These are phyloP conservation scores for Spheniscus mendiculus DNA, from an alignment of 2,113 vertebrate genomes.

Conservation along the genomic window DNA sequence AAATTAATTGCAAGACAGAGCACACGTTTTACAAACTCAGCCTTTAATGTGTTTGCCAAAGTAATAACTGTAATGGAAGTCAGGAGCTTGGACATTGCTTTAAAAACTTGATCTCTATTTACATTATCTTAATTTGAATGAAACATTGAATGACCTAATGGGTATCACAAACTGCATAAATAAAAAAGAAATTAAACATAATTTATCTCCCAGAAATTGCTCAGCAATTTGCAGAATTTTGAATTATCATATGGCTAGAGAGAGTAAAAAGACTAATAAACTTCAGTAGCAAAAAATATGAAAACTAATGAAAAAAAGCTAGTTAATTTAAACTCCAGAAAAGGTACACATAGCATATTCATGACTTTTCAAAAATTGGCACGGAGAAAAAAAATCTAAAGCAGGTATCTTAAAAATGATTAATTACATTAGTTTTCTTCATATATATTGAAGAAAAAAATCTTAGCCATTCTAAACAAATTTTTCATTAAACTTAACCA, in stretches of 20 bases:
- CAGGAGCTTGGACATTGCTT: background rate
- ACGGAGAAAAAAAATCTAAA: background rate
- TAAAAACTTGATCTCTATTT: background rate
- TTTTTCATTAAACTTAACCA: background rate
- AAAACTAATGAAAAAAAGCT: background rate
- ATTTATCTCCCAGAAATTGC: background rate
- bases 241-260: background rate
- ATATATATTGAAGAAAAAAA: background rate
- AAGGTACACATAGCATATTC: background rate
- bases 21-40: background rate
- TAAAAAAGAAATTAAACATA: background rate
- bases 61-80: slow-evolving; percentile 44
- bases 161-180: background rate
- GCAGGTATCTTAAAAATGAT: background rate
- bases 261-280: background rate
- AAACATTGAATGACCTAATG: background rate
- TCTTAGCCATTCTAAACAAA: background rate
- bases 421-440: background rate
- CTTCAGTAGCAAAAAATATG: background rate
- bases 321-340: background rate
- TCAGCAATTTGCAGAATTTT: background rate
- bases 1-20: background rate
- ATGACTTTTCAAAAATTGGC: background rate
- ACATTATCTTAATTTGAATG: slow-evolving; percentile 6
- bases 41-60: slow-evolving; percentile 19